phyloP scores from a whole-genome alignment of 2,888 invertebrate species.

The Ectemnius lituratus region DNA sequence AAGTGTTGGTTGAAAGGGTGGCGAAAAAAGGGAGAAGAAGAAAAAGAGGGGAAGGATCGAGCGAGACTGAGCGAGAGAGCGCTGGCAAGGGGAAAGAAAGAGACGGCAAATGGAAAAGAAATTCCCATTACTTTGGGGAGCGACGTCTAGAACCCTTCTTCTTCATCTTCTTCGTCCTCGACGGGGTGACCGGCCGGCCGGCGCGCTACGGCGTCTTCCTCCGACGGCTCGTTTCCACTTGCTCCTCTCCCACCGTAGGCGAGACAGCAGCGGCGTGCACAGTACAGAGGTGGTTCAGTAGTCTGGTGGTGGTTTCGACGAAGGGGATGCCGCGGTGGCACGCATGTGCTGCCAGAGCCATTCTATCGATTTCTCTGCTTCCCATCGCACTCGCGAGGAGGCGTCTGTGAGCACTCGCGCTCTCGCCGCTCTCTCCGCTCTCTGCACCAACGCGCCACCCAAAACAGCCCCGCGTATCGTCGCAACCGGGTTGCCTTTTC shows the following conservation, averaged over 20 bases:
- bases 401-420: conserved; percentile 62
- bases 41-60: conserved; percentile 31
- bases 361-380: conserved; percentile 75
- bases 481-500: conserved; percentile 73
- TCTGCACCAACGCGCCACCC: conserved; percentile 65
- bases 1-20: conserved; percentile 13
- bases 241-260: neutral
- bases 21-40: conserved; percentile 11
- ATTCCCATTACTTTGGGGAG: conserved; percentile 70
- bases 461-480: conserved; percentile 76
- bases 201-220: too few species aligned
- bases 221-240: neutral
- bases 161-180: conserved; percentile 53
- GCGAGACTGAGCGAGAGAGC: conserved; percentile 42
- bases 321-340: conserved; percentile 48
- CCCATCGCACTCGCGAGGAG: conserved; percentile 66
- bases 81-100: conserved; percentile 40
- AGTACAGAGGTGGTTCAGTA: neutral
- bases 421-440: conserved; percentile 27
- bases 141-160: conserved; percentile 64
- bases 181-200: too few species aligned
- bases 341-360: conserved; percentile 68
- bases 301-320: conserved; percentile 18
- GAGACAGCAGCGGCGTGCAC: neutral
- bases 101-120: conserved; percentile 69